Evolutionary conservation across 2,888 invertebrate species (phyloP).

Genomic region (Myathropa florea): DNA sequence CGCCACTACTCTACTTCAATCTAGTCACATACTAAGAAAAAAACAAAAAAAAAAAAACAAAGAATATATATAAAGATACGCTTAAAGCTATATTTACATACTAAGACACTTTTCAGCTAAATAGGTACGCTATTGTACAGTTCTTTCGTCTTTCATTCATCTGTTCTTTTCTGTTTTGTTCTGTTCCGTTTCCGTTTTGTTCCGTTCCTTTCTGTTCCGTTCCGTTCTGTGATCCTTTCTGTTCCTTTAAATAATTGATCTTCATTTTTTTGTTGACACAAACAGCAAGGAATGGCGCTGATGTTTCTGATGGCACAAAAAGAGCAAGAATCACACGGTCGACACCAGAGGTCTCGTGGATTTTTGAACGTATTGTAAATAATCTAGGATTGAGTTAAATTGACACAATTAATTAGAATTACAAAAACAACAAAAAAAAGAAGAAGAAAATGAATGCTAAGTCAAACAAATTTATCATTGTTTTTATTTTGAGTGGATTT

Average conservation of each 20-base stretch:
- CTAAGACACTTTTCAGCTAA: conserved; percentile 14
- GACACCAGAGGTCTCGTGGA: background rate
- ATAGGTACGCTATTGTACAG: conserved; percentile 31
- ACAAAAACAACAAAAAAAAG: conserved; percentile 1
- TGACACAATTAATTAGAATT: background rate
- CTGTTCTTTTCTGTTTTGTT: background rate
- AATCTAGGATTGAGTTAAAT: background rate
- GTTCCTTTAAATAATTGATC: no score
- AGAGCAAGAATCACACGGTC: no score
- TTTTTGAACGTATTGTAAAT: background rate
- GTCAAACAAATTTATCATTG: background rate
- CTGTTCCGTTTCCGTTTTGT: background rate
- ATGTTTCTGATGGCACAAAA: no score
- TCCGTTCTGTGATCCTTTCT: background rate
- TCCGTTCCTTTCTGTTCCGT: background rate
- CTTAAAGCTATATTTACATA: conserved; percentile 33
- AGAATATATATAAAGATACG: conserved; percentile 13
- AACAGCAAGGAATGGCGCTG: background rate
- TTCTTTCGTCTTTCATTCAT: background rate
- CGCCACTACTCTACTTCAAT: background rate
- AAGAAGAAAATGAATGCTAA: background rate
- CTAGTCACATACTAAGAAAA: background rate
- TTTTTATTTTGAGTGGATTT: background rate
- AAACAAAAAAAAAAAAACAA: background rate
- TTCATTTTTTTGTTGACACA: no score